phyloP scores from a whole-genome alignment of 2,113 vertebrate species.

The Hymenochirus boettgeri region DNA sequence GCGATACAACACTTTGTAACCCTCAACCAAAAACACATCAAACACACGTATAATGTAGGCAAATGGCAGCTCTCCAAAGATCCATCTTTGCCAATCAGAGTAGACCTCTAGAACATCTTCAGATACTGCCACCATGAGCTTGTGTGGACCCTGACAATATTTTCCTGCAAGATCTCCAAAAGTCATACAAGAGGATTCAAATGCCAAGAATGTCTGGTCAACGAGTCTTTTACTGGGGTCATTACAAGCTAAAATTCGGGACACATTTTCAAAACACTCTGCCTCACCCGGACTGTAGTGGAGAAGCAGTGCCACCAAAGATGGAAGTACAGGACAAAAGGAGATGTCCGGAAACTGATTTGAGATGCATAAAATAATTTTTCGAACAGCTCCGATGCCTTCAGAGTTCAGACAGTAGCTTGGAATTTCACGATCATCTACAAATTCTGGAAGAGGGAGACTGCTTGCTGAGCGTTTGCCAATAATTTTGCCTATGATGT shows the following conservation, averaged over 20 bases:
- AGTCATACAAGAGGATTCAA: slow-evolving; percentile 93
- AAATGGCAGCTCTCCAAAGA: slow-evolving; percentile 89
- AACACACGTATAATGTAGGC: slow-evolving; percentile 74
- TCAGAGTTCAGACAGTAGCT: slow-evolving; percentile 80
- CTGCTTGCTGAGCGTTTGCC: slow-evolving; percentile 62
- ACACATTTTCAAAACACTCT: slow-evolving; percentile 86
- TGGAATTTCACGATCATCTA: slow-evolving; percentile 79
- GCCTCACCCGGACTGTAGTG: slow-evolving; percentile 88
- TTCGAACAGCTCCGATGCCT: slow-evolving; percentile 68
- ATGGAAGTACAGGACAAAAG: slow-evolving; percentile 83
- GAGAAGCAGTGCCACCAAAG: slow-evolving; percentile 76
- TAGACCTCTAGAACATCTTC: slow-evolving; percentile 89
- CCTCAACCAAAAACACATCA: slow-evolving; percentile 90
- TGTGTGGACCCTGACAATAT: slow-evolving; percentile 86
- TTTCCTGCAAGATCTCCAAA: slow-evolving; percentile 94
- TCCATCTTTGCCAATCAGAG: slow-evolving; percentile 90
- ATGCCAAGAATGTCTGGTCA: slow-evolving; percentile 91
- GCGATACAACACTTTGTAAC: slow-evolving; percentile 89
- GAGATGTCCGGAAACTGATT: slow-evolving; percentile 95
- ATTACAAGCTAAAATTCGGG: slow-evolving; percentile 87
- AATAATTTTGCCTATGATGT: slow-evolving; percentile 70
- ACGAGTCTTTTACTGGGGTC: slow-evolving; percentile 77
- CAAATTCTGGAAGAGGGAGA: slow-evolving; percentile 83
- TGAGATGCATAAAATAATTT: slow-evolving; percentile 77
- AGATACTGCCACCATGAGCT: slow-evolving; percentile 76